These are phyloP conservation scores for Melanostoma scalare DNA, from an alignment of 2,888 invertebrate species.

Conservation along the genomic window DNA sequence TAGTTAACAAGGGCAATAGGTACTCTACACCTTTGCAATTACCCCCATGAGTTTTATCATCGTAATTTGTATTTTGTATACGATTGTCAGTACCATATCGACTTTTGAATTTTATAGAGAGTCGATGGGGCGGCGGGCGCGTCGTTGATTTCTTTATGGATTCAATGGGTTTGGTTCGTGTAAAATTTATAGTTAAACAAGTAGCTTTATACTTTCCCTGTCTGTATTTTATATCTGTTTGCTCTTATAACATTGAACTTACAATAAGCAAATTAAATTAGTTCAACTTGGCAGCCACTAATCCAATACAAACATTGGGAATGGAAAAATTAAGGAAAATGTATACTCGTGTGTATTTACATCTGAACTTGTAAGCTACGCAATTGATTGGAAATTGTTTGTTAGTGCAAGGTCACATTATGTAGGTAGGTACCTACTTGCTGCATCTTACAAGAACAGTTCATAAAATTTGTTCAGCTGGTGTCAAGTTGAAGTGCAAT, in stretches of 20 bases:
- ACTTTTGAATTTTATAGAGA: too few species aligned
- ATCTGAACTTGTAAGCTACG: not conserved
- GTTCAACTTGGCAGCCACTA: not conserved
- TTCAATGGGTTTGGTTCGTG: too few species aligned
- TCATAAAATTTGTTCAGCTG: too few species aligned
- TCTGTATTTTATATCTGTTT: too few species aligned
- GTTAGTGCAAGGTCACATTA: not conserved
- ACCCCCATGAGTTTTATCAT: not conserved
- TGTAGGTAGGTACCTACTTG: too few species aligned
- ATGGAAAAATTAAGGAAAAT: not conserved
- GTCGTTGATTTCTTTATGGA: too few species aligned
- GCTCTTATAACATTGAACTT: conserved; percentile 14
- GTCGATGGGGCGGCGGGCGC: too few species aligned
- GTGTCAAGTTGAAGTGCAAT: too few species aligned
- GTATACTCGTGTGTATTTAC: not conserved
- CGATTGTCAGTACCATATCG: not conserved
- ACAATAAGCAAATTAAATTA: conserved; percentile 24
- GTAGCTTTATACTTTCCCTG: not conserved
- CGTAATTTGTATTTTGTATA: not conserved
- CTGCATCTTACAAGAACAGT: too few species aligned
- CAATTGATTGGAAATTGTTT: not conserved
- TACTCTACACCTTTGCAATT: not conserved
- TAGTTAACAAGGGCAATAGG: conserved; percentile 4
- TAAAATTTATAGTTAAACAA: not conserved
- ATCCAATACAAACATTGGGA: conserved; percentile 18